Evolutionary conservation across 2,888 invertebrate genomes (phyloP).

Genomic region (Heliconius sara): DNA sequence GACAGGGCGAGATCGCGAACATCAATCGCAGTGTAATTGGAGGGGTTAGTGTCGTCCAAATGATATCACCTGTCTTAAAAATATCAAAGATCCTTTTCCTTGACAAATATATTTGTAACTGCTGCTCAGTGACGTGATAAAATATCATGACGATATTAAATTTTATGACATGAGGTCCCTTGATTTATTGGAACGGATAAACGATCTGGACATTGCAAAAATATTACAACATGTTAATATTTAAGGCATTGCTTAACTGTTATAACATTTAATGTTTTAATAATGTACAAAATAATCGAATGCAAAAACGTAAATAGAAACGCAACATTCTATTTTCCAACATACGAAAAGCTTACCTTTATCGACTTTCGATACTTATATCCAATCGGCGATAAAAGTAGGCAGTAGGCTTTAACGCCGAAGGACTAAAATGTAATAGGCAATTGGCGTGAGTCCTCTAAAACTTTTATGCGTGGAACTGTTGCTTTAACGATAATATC

Average conservation of each 20-base stretch:
- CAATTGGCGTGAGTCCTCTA: constrained; percentile 60
- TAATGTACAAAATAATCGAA: constrained; percentile 7
- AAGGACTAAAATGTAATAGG: constrained; percentile 58
- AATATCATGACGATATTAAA: constrained; percentile 39
- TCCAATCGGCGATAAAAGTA: constrained; percentile 54
- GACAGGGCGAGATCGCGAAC: constrained; percentile 68
- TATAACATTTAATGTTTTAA: not conserved
- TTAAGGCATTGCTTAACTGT: not conserved
- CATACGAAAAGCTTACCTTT: constrained; percentile 44
- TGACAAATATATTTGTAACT: constrained; percentile 46
- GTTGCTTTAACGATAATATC: constrained; percentile 38
- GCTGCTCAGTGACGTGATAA: constrained; percentile 37
- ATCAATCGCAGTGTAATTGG: constrained; percentile 80
- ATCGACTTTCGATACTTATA: constrained; percentile 45
- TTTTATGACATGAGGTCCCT: constrained; percentile 30
- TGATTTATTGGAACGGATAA: constrained; percentile 33
- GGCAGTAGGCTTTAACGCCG: constrained; percentile 54
- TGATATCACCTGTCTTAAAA: constrained; percentile 60
- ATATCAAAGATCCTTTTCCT: constrained; percentile 48
- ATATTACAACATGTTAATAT: not conserved
- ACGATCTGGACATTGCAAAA: not conserved
- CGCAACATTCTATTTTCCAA: constrained; percentile 36
- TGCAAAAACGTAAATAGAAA: constrained; percentile 28
- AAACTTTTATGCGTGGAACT: constrained; percentile 42
- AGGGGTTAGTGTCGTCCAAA: constrained; percentile 67